Evolutionary conservation across 2,113 vertebrate species (phyloP).

Genomic region (Ptilonorhynchus violaceus): DNA sequence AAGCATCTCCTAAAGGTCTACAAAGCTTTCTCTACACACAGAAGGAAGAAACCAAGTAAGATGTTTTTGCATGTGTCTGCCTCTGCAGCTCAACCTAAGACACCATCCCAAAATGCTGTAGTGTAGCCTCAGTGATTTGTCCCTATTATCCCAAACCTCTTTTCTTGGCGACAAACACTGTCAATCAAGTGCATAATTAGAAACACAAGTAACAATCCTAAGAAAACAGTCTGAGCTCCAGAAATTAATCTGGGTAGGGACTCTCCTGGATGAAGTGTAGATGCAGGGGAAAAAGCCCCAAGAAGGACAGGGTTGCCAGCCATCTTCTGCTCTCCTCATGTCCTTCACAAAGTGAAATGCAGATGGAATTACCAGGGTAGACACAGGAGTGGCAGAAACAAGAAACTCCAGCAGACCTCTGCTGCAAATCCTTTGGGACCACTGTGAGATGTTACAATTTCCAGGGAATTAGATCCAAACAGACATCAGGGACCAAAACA

Average conservation of each 20-base stretch:
- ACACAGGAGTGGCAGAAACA: neutral
- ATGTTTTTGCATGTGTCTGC: neutral
- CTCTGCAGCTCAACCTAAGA: neutral
- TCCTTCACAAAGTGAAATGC: neutral
- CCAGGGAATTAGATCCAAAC: neutral
- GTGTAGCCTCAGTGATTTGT: rapidly evolving
- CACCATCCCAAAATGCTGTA: neutral
- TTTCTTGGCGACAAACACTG: neutral
- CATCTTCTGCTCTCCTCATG: neutral
- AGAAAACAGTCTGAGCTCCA: neutral
- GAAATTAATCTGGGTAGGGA: neutral
- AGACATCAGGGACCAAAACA: neutral
- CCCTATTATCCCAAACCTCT: neutral
- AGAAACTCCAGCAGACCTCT: neutral
- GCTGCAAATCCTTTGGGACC: neutral
- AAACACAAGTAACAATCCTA: neutral
- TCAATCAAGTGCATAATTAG: neutral
- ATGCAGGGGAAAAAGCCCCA: neutral
- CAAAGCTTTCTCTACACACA: neutral
- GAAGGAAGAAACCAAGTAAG: neutral
- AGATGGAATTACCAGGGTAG: neutral
- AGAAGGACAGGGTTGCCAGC: neutral
- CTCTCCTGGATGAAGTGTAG: rapidly evolving
- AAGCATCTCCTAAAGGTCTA: neutral
- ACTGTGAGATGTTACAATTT: neutral